Percentiles rank a stretch among this genome's conserved stretches.
These are phyloP conservation scores for Platynereis dumerilii DNA, from an alignment of 2,888 invertebrate genomes.

Conservation along the genomic window DNA sequence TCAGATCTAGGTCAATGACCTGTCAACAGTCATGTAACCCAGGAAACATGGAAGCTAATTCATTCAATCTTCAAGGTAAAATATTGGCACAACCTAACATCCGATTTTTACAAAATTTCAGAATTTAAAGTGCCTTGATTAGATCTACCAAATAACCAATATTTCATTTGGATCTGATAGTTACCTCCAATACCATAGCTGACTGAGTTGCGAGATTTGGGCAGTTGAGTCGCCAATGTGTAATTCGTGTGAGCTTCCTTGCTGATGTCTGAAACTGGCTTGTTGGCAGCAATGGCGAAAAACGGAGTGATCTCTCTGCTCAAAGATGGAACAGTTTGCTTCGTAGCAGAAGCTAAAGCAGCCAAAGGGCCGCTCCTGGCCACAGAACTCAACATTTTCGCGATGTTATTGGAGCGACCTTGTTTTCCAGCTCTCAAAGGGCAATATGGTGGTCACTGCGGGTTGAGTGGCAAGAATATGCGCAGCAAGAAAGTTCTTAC, in stretches of 20 bases:
- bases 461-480: neutral
- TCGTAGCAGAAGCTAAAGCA: conserved; percentile 36
- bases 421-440: neutral
- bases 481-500: neutral
- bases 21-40: conserved; percentile 28
- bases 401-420: neutral
- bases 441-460: neutral
- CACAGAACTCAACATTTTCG: conserved; percentile 24
- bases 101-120: too few species aligned
- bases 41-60: neutral
- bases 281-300: conserved; percentile 31
- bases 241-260: neutral
- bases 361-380: conserved; percentile 19
- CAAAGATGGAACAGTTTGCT: conserved; percentile 40
- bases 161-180: too few species aligned
- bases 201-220: neutral
- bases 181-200: conserved; percentile 16
- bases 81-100: conserved; percentile 2
- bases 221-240: neutral
- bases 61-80: neutral
- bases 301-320: conserved; percentile 36
- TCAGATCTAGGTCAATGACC: conserved; percentile 17
- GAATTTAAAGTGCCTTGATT: too few species aligned
- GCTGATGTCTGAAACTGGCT: conserved; percentile 19
- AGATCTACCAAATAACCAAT: too few species aligned